These are phyloP conservation scores for Heloderma charlesbogerti DNA, from an alignment of 2,113 vertebrate genomes.

Conservation along the genomic window DNA sequence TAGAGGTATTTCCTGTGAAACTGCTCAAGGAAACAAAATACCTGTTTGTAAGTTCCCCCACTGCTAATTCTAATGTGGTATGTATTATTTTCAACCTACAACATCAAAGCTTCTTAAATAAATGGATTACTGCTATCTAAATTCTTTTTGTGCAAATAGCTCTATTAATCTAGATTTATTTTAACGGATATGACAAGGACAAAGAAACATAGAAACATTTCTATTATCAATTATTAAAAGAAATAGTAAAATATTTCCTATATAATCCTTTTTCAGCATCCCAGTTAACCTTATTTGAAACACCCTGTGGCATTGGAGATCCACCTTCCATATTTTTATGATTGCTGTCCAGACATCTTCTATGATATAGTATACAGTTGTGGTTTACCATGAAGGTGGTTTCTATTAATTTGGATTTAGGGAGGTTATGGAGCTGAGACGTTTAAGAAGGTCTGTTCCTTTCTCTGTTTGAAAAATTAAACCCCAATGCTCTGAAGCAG, in stretches of 20 bases:
- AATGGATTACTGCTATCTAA: conserved; percentile 42
- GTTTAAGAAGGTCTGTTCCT: background rate
- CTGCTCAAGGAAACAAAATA: conserved; percentile 23
- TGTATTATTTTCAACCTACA: conserved; percentile 37
- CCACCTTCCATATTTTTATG: background rate
- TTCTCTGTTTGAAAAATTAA: background rate
- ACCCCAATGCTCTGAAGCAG: no score
- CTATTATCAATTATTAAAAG: conserved; percentile 14
- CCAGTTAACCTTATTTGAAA: background rate
- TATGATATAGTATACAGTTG: background rate
- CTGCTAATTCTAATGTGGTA: conserved; percentile 8
- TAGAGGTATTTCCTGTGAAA: conserved; percentile 11
- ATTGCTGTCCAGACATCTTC: background rate
- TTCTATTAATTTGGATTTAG: background rate
- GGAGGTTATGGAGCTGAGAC: background rate
- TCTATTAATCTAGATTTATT: conserved; percentile 62
- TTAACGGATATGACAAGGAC: conserved; percentile 42
- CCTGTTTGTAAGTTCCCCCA: background rate
- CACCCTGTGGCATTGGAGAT: background rate
- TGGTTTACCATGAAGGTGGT: no score
- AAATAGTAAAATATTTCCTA: background rate
- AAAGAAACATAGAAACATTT: background rate
- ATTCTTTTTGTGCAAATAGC: conserved; percentile 46
- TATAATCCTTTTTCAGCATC: background rate
- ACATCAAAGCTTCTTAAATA: conserved; percentile 38